Evolutionary conservation across 2,797 vertebrate species (phyloP).

Genomic region (Coccyzus lansbergi): DNA sequence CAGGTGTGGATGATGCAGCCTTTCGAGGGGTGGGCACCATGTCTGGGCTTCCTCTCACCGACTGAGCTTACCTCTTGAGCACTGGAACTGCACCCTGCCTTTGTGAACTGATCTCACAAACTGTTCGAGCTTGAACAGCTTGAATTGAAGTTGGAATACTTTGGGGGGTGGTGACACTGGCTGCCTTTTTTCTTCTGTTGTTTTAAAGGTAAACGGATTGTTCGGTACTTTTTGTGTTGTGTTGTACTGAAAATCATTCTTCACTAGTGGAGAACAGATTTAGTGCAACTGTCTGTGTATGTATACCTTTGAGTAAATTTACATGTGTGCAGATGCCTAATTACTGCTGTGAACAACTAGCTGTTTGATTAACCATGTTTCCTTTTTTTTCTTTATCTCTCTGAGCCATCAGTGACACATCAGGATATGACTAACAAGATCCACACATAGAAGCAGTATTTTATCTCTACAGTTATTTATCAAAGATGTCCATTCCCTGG

Average conservation of each 20-base stretch:
- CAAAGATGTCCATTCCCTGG: slow-evolving; percentile 26
- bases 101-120: no score
- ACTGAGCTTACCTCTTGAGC: no score
- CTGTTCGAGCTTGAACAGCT: no score
- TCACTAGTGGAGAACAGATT: not conserved
- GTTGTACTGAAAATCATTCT: not conserved
- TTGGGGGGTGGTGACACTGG: accelerated
- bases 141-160: slow-evolving; percentile 10
- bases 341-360: slow-evolving; percentile 18
- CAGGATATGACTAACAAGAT: slow-evolving; percentile 55
- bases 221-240: slow-evolving; percentile 9
- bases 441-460: not conserved
- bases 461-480: slow-evolving; percentile 33
- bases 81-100: no score
- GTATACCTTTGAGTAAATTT: not conserved
- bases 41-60: no score
- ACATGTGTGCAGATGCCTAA: not conserved
- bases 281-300: not conserved
- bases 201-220: slow-evolving; percentile 49
- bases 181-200: not conserved
- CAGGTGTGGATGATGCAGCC: no score
- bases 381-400: slow-evolving; percentile 20
- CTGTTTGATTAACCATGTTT: slow-evolving; percentile 21
- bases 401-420: slow-evolving; percentile 24
- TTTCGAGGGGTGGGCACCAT: no score